Percentiles rank a stretch among this genome's conserved stretches.
phyloP scores from a whole-genome alignment of 2,797 vertebrate genomes.

The Phoxinus dragarum region DNA sequence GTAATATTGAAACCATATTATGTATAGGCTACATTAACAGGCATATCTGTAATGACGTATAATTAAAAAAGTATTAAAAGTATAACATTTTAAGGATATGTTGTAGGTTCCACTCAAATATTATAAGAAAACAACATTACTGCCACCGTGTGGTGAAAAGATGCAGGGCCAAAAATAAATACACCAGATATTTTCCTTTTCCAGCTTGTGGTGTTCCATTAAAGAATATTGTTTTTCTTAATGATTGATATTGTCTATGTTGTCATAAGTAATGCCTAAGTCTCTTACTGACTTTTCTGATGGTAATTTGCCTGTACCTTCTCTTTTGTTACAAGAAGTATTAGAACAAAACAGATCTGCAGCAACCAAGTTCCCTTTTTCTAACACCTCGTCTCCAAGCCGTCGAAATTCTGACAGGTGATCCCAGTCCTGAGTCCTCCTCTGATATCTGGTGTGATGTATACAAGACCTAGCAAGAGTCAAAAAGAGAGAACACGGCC shows the following conservation, averaged over 20 bases:
- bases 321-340: not conserved
- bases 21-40: not conserved
- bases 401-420: not conserved
- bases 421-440: not conserved
- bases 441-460: not conserved
- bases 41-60: not conserved
- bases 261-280: not conserved
- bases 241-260: not conserved
- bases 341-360: slow-evolving; percentile 12
- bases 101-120: not conserved
- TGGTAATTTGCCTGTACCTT: not conserved
- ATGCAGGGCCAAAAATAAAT: not conserved
- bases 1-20: not conserved
- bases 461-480: not conserved
- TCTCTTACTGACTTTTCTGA: not conserved
- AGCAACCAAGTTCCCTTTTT: not conserved
- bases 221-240: not conserved
- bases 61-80: not conserved
- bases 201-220: not conserved
- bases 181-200: not conserved
- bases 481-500: not conserved
- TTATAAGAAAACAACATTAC: not conserved
- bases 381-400: not conserved
- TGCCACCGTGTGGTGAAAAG: slow-evolving; percentile 13
- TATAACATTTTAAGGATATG: not conserved